Conservation (phyloP, 1,140 invertebrate genomes). For the Zaprionus gabonicus region DNA sequence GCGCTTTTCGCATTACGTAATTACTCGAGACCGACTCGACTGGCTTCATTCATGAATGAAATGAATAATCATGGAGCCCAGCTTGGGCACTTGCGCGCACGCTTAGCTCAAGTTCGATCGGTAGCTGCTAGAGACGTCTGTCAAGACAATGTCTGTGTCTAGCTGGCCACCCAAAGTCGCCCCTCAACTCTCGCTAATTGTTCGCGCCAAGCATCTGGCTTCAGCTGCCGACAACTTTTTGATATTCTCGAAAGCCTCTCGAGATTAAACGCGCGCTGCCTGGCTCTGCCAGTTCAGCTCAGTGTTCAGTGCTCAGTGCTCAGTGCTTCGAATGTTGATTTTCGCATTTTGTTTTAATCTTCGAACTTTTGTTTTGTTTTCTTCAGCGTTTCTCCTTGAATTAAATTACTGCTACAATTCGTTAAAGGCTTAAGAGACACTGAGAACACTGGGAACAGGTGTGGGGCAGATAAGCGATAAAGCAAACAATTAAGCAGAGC, state of each 20-base stretch:
- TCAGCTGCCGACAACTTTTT: conserved; percentile 62
- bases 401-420: conserved; percentile 22
- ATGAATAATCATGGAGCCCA: neutral
- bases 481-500: neutral
- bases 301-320: too few relatives aligned
- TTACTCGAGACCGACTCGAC: conserved; percentile 5
- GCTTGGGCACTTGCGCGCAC: neutral
- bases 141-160: conserved; percentile 34
- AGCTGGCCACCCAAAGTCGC: neutral
- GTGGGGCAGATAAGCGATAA: conserved; percentile 1
- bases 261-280: conserved; percentile 35
- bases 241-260: conserved; percentile 55
- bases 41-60: conserved; percentile 35
- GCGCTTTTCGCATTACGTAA: conserved; percentile 42
- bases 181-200: neutral
- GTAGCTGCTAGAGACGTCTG: conserved; percentile 40
- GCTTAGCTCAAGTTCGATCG: conserved; percentile 34
- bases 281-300: conserved; percentile 24
- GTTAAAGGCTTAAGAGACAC: conserved; percentile 1
- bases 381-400: neutral
- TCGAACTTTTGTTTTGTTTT: neutral
- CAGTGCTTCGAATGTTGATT: conserved; percentile 26
- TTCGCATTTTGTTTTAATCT: conserved; percentile 2
- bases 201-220: conserved; percentile 6
- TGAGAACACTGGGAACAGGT: neutral